A percentile compares a stretch with the other conserved stretches of the same genome.
Evolutionary conservation across 2,888 invertebrate genomes (phyloP).

Genomic region (Eristalis tenax): DNA sequence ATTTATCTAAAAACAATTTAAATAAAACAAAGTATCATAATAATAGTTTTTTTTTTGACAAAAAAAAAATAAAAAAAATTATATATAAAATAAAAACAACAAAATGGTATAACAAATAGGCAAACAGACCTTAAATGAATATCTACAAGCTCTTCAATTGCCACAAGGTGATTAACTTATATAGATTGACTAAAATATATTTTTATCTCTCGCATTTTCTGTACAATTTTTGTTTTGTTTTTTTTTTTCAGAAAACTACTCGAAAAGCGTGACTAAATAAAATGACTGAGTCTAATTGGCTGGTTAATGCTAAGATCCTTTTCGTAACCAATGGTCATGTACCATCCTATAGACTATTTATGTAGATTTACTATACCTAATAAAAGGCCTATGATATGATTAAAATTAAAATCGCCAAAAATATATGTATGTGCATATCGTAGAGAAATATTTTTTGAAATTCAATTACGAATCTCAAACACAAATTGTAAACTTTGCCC

Average conservation of each 20-base stretch:
- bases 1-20: slow-evolving; percentile 33
- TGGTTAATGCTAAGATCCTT: not conserved
- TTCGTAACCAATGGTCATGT: not conserved
- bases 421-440: not conserved
- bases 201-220: not conserved
- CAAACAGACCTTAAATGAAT: slow-evolving; percentile 40
- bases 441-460: not conserved
- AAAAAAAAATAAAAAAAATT: slow-evolving; percentile 8
- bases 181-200: slow-evolving; percentile 8
- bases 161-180: slow-evolving; percentile 15
- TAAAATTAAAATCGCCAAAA: not conserved
- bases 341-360: not conserved
- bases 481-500: not conserved
- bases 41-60: slow-evolving; percentile 13
- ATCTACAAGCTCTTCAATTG: slow-evolving; percentile 56
- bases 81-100: slow-evolving; percentile 10
- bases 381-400: not conserved
- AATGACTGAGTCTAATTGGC: not conserved
- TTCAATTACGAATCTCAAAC: not conserved
- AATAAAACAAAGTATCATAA: slow-evolving; percentile 39
- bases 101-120: slow-evolving; percentile 27
- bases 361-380: not conserved
- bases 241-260: not conserved
- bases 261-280: not conserved
- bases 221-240: not conserved